These are phyloP conservation scores for Centruroides sculpturatus DNA, from an alignment of 1,140 invertebrate species.

Conservation along the genomic window DNA sequence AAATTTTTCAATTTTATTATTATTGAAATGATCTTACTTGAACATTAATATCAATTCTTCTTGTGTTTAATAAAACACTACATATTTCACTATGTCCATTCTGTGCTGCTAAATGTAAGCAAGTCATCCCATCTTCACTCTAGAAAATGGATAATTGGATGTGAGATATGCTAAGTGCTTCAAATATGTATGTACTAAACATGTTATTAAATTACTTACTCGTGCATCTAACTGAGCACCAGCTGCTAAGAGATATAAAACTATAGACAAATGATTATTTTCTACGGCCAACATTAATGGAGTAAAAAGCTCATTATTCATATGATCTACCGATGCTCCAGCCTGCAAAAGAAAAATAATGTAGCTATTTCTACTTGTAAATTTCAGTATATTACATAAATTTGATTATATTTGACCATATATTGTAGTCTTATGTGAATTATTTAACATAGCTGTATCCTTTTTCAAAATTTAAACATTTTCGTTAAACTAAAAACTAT, in stretches of 20 bases:
- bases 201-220: slow-evolving; percentile 30
- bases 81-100: slow-evolving; percentile 50
- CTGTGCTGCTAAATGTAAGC: slow-evolving; percentile 64
- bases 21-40: slow-evolving; percentile 24
- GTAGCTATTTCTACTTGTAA: too few species aligned
- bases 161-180: neutral
- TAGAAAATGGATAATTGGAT: slow-evolving; percentile 23
- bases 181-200: neutral
- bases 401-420: too few species aligned
- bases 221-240: slow-evolving; percentile 55
- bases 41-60: slow-evolving; percentile 36
- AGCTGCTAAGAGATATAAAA: slow-evolving; percentile 52
- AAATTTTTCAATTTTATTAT: neutral
- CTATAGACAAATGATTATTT: slow-evolving; percentile 39
- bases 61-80: slow-evolving; percentile 29
- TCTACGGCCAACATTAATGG: slow-evolving; percentile 64
- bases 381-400: too few species aligned
- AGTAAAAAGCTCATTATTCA: slow-evolving; percentile 58
- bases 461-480: too few species aligned
- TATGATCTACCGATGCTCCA: slow-evolving; percentile 50
- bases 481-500: too few species aligned
- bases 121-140: slow-evolving; percentile 80
- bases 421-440: too few species aligned
- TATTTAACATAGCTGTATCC: too few species aligned
- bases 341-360: slow-evolving; percentile 34